A percentile compares a stretch with the other conserved stretches of the same genome.
Conservation (phyloP, 2,888 invertebrate species). For the Flabesymbios commensalis region DNA sequence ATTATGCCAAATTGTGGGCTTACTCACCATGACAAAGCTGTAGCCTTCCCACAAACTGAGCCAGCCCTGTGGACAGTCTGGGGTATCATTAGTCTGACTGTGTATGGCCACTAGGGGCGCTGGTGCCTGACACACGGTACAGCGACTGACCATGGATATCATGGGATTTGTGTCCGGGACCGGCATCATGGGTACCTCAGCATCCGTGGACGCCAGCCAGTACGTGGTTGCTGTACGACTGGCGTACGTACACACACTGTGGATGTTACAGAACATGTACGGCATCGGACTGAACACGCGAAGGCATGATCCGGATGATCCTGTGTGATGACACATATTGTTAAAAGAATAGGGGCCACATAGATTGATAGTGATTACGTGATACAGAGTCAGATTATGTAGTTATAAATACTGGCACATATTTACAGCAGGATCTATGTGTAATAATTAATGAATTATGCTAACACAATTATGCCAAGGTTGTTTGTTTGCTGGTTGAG, state of each 20-base stretch:
- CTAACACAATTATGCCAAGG: too few relatives aligned
- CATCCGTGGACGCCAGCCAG: constrained; percentile 84
- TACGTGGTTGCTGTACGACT: constrained; percentile 95
- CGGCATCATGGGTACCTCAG: constrained; percentile 93
- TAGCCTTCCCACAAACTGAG: constrained; percentile 93
- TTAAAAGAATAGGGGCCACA: too few relatives aligned
- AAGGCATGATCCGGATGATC: constrained; percentile 85
- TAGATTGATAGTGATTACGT: too few relatives aligned
- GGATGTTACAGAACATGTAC: constrained; percentile 91
- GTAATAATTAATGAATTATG: too few relatives aligned
- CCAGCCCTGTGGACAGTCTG: constrained; percentile 91
- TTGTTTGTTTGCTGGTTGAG: too few relatives aligned
- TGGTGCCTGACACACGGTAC: constrained; percentile 91
- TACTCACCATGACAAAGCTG: constrained; percentile 97
- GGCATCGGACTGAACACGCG: constrained; percentile 94
- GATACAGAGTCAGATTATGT: too few relatives aligned
- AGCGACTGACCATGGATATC: constrained; percentile 71
- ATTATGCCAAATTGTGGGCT: too few relatives aligned
- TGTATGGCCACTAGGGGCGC: constrained; percentile 85
- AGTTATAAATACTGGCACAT: too few relatives aligned
- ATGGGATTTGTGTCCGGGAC: constrained; percentile 68
- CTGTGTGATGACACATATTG: too few relatives aligned
- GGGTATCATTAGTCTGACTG: constrained; percentile 81
- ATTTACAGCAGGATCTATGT: too few relatives aligned
- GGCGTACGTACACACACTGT: constrained; percentile 92